These are phyloP conservation scores for Drosophila kuntzei DNA, from an alignment of 2,888 invertebrate species.

Conservation along the genomic window DNA sequence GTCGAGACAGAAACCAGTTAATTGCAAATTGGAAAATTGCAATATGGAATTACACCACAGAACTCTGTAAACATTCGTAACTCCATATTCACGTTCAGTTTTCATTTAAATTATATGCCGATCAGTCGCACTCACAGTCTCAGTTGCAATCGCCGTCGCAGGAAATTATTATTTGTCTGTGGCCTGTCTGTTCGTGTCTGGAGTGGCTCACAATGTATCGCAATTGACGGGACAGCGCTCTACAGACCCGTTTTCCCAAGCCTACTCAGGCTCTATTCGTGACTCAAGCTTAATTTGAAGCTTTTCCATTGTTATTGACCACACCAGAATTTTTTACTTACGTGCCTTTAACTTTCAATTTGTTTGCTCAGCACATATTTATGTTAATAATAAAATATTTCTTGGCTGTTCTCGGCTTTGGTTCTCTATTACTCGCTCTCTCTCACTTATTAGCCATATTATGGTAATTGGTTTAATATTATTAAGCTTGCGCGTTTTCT, in stretches of 20 bases:
- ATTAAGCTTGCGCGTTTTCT: constrained; percentile 51
- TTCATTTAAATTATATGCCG: constrained; percentile 57
- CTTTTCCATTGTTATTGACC: constrained; percentile 39
- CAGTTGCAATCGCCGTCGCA: constrained; percentile 29
- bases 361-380: constrained; percentile 24
- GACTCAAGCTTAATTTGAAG: constrained; percentile 25
- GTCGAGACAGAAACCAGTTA: constrained; percentile 27
- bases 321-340: constrained; percentile 22
- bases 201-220: constrained; percentile 23
- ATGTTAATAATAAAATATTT: constrained; percentile 47
- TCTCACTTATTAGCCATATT: constrained; percentile 59
- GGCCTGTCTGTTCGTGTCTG: constrained; percentile 56
- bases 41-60: constrained; percentile 46
- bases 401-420: background rate
- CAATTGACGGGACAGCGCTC: constrained; percentile 18
- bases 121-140: constrained; percentile 32
- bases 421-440: constrained; percentile 8
- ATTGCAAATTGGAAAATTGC: constrained; percentile 30
- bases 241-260: constrained; percentile 32
- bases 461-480: constrained; percentile 74
- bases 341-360: constrained; percentile 38
- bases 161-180: constrained; percentile 75
- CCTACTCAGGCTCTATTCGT: constrained; percentile 29
- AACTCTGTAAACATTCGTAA: background rate
- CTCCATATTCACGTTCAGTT: constrained; percentile 43